Percentiles rank a stretch among this genome's conserved stretches.
Conservation (phyloP, 1,140 invertebrate genomes). For the Homarus americanus region DNA sequence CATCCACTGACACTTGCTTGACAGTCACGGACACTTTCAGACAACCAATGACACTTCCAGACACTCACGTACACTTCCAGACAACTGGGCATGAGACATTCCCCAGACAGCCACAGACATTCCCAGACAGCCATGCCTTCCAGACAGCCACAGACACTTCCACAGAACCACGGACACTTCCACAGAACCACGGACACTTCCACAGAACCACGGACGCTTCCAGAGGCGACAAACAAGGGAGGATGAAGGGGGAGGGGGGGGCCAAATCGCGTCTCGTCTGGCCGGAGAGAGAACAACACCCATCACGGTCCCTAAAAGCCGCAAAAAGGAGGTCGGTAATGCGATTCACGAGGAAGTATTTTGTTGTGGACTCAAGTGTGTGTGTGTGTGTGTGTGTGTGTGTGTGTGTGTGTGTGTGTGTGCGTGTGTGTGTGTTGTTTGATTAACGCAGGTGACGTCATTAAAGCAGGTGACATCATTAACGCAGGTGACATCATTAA, state of each 20-base stretch:
- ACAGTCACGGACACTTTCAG: too few species aligned
- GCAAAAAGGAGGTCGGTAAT: constrained; percentile 11
- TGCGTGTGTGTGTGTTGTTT: neutral
- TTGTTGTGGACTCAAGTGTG: neutral
- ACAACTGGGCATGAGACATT: too few species aligned
- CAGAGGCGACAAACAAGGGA: too few species aligned
- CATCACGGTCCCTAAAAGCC: constrained; percentile 7
- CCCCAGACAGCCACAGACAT: too few species aligned
- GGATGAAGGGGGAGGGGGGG: neutral
- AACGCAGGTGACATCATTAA: too few species aligned
- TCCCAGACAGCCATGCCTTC: too few species aligned
- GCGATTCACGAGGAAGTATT: constrained; percentile 16
- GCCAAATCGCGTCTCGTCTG: neutral
- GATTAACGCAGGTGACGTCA: neutral
- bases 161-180: too few species aligned
- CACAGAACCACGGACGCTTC: neutral
- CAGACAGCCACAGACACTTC: too few species aligned
- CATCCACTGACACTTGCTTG: too few species aligned
- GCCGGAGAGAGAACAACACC: constrained; percentile 7
- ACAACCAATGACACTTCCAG: neutral
- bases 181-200: too few species aligned
- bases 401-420: neutral
- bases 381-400: neutral
- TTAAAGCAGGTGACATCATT: too few species aligned
- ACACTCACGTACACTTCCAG: too few species aligned